A percentile compares a stretch with the other conserved stretches of the same genome.
Conservation (phyloP, 2,113 vertebrate genomes). For the Vombatus ursinus region DNA sequence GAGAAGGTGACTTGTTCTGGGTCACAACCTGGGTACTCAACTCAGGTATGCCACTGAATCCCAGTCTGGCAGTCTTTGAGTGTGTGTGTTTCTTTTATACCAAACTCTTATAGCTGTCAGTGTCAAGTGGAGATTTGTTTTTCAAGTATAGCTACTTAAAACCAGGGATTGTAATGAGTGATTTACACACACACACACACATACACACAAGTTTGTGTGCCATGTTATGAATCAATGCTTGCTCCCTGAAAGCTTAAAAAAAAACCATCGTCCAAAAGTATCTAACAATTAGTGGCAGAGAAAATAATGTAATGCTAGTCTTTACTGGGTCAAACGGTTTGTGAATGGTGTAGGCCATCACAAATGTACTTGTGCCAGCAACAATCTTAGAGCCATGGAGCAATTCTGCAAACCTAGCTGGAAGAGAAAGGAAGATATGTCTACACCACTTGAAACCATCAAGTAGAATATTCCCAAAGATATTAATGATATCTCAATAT, state of each 20-base stretch:
- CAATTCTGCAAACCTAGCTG: slow-evolving; percentile 90
- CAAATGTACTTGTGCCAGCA: slow-evolving; percentile 93
- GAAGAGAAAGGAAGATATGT: slow-evolving; percentile 86
- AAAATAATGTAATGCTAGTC: slow-evolving; percentile 93
- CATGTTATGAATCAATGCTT: slow-evolving; percentile 60
- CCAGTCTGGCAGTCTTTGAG: no score
- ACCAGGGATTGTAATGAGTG: no score
- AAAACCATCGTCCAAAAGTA: slow-evolving; percentile 90
- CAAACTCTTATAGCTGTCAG: no score
- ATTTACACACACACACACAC: background rate
- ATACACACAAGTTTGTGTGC: background rate
- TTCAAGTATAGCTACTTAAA: no score
- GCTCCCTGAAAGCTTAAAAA: slow-evolving; percentile 91
- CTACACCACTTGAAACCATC: slow-evolving; percentile 87
- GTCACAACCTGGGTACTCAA: no score
- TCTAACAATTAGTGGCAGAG: slow-evolving; percentile 93
- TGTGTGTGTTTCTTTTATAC: no score
- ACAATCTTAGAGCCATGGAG: slow-evolving; percentile 91
- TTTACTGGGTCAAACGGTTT: slow-evolving; percentile 95
- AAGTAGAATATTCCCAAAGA: no score
- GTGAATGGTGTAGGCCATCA: slow-evolving; percentile 95
- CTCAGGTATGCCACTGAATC: no score
- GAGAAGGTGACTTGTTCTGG: no score
- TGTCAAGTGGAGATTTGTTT: no score
- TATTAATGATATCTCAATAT: no score